phyloP scores from a whole-genome alignment of 1,140 invertebrate species.

The Temnothorax nylanderi region DNA sequence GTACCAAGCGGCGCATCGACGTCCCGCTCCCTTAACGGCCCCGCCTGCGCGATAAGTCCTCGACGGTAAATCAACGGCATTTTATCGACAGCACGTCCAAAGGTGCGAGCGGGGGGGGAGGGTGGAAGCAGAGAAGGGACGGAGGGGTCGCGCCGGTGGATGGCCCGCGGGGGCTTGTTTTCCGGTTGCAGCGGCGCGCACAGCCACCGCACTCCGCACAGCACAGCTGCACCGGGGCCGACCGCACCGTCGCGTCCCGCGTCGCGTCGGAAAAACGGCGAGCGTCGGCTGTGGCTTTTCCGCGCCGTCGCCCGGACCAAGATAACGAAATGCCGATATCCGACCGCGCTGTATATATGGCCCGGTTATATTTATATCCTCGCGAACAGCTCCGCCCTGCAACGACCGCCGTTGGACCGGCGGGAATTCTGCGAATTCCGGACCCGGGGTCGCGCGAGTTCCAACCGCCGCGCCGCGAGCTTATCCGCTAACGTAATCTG shows the following conservation, averaged over 20 bases:
- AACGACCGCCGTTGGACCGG: neutral
- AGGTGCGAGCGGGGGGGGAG: neutral
- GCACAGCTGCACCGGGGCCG: too few species aligned
- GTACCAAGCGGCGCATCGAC: too few species aligned
- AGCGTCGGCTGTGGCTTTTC: slow-evolving; percentile 21
- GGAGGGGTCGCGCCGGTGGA: neutral
- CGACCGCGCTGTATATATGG: slow-evolving; percentile 31
- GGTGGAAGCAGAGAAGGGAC: neutral
- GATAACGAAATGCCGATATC: slow-evolving; percentile 62
- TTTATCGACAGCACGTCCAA: slow-evolving; percentile 44
- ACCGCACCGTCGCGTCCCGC: too few species aligned
- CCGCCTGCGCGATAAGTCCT: neutral
- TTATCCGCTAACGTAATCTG: neutral
- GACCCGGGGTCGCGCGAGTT: neutral
- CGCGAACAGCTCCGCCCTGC: neutral
- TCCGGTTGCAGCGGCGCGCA: neutral
- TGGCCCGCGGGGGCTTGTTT: slow-evolving; percentile 27
- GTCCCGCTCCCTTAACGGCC: neutral
- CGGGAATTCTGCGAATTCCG: slow-evolving; percentile 3
- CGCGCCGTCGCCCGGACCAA: neutral
- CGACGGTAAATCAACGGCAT: slow-evolving; percentile 43
- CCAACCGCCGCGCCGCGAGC: neutral
- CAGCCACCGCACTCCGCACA: neutral
- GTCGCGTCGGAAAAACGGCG: neutral
- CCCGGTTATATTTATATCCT: slow-evolving; percentile 48